Conservation (phyloP, 2,797 vertebrate species). For the Anabas testudineus region DNA sequence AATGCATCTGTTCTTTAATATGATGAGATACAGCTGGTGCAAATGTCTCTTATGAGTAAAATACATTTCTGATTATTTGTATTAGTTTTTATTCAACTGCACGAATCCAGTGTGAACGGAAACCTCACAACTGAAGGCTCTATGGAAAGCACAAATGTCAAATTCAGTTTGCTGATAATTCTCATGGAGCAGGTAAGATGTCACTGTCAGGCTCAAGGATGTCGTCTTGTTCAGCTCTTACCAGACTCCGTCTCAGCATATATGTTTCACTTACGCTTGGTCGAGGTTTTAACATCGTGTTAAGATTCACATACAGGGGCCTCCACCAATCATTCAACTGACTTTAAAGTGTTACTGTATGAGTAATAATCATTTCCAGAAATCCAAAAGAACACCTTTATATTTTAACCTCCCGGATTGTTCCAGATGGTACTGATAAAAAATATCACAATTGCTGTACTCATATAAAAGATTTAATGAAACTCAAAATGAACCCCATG, state of each 20-base stretch:
- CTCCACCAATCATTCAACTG: background rate
- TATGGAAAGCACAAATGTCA: conserved; percentile 20
- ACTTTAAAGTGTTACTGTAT: background rate
- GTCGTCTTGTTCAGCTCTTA: background rate
- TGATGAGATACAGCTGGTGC: background rate
- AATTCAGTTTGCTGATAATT: conserved; percentile 21
- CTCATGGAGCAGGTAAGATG: conserved; percentile 5
- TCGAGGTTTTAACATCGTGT: background rate
- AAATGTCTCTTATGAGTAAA: conserved; percentile 9
- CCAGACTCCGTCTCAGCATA: too few species aligned
- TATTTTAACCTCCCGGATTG: background rate
- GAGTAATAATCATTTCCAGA: background rate
- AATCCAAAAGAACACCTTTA: background rate
- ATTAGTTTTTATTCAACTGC: conserved; percentile 19
- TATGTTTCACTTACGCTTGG: conserved; percentile 8
- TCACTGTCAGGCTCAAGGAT: conserved; percentile 29
- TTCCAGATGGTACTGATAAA: background rate
- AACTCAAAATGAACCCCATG: background rate
- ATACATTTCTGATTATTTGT: conserved; percentile 13
- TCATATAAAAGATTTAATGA: conserved; percentile 13
- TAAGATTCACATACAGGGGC: background rate
- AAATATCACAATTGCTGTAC: background rate
- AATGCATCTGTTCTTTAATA: conserved; percentile 27
- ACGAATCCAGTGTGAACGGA: background rate
- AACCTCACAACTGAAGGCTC: conserved; percentile 16